A percentile compares a stretch with the other conserved stretches of the same genome.
Conservation (phyloP, 2,113 vertebrate species). For the Cheilinus undulatus region DNA sequence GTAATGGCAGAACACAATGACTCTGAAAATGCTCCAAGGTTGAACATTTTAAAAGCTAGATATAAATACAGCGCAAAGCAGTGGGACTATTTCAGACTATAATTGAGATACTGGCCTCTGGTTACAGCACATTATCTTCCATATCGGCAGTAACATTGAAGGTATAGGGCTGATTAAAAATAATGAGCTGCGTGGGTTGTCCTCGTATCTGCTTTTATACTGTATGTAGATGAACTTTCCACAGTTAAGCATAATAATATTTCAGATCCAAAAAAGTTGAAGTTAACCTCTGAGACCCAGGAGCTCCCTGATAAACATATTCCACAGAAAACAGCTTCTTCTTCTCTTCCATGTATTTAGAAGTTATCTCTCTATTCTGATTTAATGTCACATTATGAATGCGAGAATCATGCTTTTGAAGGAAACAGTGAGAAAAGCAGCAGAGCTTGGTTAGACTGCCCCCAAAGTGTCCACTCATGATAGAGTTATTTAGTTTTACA, state of each 20-base stretch:
- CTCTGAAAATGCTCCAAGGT: neutral
- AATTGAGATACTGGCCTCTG: neutral
- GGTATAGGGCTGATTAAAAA: neutral
- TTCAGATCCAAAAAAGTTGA: neutral
- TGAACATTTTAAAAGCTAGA: neutral
- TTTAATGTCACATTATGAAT: no score
- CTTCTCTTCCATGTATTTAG: no score
- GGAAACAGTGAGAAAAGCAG: no score
- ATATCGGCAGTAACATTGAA: neutral
- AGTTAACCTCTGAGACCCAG: no score
- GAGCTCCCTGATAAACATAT: no score
- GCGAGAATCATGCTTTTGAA: no score
- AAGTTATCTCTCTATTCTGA: no score
- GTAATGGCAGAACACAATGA: neutral
- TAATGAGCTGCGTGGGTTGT: neutral
- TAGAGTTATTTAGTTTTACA: no score
- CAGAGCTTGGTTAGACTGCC: no score
- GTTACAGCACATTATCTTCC: neutral
- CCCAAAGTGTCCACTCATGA: no score
- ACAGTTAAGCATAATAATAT: neutral
- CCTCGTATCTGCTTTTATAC: neutral
- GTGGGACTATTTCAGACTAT: neutral
- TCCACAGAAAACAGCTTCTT: no score
- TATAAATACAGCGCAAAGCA: neutral
- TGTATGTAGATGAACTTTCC: neutral